Conservation (phyloP, 2,888 invertebrate genomes). For the Leptopilina drosophilae region DNA sequence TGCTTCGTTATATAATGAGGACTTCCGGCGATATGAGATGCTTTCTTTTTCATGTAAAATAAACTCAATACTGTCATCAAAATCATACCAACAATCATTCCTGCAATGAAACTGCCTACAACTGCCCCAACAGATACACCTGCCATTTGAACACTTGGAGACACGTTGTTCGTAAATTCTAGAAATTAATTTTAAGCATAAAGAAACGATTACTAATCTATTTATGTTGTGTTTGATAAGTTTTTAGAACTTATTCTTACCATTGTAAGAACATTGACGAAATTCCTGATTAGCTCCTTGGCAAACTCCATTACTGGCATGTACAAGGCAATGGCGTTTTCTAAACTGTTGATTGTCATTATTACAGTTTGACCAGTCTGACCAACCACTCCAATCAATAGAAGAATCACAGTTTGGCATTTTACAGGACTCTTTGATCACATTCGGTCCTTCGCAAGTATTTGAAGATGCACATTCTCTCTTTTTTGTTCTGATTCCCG, state of each 20-base stretch:
- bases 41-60: slow-evolving; percentile 77
- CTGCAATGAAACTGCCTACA: slow-evolving; percentile 76
- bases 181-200: slow-evolving; percentile 28
- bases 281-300: slow-evolving; percentile 84
- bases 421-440: slow-evolving; percentile 84
- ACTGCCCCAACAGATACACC: slow-evolving; percentile 79
- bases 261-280: slow-evolving; percentile 80
- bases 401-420: slow-evolving; percentile 84
- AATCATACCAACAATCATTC: slow-evolving; percentile 76
- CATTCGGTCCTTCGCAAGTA: slow-evolving; percentile 82
- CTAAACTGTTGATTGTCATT: slow-evolving; percentile 83
- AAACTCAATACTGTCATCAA: slow-evolving; percentile 76
- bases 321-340: slow-evolving; percentile 82
- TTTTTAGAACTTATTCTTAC: slow-evolving; percentile 64
- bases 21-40: slow-evolving; percentile 84
- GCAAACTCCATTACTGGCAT: slow-evolving; percentile 81
- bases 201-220: not conserved
- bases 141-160: slow-evolving; percentile 64
- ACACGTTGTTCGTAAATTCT: slow-evolving; percentile 64
- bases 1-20: slow-evolving; percentile 91
- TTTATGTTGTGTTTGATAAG: not conserved
- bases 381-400: slow-evolving; percentile 87
- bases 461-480: slow-evolving; percentile 80
- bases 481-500: slow-evolving; percentile 83
- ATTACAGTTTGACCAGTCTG: slow-evolving; percentile 84